phyloP scores from a whole-genome alignment of 2,797 vertebrate genomes.

The Leucoraja ocellata region DNA sequence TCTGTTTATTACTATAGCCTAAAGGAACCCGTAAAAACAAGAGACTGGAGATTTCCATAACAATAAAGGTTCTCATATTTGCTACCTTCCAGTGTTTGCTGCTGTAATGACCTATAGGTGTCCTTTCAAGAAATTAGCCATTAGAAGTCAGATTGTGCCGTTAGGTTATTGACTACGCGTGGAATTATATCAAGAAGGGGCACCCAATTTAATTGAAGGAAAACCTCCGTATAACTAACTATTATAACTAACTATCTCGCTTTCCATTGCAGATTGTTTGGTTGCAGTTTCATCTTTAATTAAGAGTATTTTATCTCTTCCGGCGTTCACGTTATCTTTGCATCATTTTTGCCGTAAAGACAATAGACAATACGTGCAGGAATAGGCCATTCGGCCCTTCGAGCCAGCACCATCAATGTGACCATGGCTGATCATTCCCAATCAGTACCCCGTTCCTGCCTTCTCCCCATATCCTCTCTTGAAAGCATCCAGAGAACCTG shows the following conservation, averaged over 20 bases:
- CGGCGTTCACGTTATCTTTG: background rate
- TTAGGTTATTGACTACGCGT: conserved; percentile 25
- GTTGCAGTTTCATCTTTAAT: background rate
- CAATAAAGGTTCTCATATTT: conserved; percentile 67
- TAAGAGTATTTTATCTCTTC: background rate
- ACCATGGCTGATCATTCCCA: no score
- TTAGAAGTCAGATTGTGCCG: background rate
- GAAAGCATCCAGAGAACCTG: no score
- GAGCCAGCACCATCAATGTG: no score
- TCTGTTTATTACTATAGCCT: conserved; percentile 98
- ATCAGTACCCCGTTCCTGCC: no score
- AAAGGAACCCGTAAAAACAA: conserved; percentile 78
- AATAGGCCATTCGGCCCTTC: no score
- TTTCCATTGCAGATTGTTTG: background rate
- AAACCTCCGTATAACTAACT: background rate
- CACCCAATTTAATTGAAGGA: background rate
- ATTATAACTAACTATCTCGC: background rate
- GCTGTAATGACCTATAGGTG: conserved; percentile 19
- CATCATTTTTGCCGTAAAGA: background rate
- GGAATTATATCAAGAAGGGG: background rate
- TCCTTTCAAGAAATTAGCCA: conserved; percentile 22
- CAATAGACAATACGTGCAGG: no score
- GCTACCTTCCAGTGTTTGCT: conserved; percentile 16
- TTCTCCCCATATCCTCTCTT: no score
- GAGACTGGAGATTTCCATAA: conserved; percentile 75